Evolutionary conservation across 1,140 invertebrate genomes (phyloP), one percentile per base, ranked within the genome.

Genomic region (Heterodera carotae): DNA sequence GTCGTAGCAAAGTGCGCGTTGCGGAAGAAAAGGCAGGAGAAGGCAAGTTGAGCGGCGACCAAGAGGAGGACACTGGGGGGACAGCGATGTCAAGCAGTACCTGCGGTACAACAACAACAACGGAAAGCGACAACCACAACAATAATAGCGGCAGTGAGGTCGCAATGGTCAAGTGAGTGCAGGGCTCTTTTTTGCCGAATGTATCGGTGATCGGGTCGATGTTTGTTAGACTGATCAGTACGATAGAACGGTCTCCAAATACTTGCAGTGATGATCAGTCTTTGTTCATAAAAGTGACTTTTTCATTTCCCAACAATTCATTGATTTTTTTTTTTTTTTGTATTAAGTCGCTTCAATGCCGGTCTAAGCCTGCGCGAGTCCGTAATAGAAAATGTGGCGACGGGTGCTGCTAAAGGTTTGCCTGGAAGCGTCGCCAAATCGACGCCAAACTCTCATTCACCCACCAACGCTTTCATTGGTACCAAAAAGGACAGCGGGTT

Each of bases 401-500:
- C 56, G 5, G 59, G 31, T 29, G 12, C 22, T 29, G 7, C 29
- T 6, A 80, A 75, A 68, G 48, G 36, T 31, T 29, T 22, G 60
- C 33, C 27, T 25, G 53, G 53, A 12, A 18, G 22, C 60, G 36
- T 6, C 8, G 36, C 5, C 34, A 74, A 74, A 62, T 43, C 39
- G 8, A n/a, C 22, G 53, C 29, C 74, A 27, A 75, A 75, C 43
- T 27, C 33, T 34, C 36, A 66, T 29, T 66, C 83, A 83, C 73
- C 36, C 72, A n/a, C 48, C 71, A 6, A 59, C 60, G 39, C 77
- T 39, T 71, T 76, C 36, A 66, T 85, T 86, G 68, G 76, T 8
- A 78, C 68, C 34, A 87, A 87, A 73, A 87, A 87, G 75, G 85
- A 87, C 77, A 88, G 86, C 81, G 85, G 85, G 82, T 85, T 66